phyloP scores from a whole-genome alignment of 2,888 invertebrate genomes.

The Acleris cristana region DNA sequence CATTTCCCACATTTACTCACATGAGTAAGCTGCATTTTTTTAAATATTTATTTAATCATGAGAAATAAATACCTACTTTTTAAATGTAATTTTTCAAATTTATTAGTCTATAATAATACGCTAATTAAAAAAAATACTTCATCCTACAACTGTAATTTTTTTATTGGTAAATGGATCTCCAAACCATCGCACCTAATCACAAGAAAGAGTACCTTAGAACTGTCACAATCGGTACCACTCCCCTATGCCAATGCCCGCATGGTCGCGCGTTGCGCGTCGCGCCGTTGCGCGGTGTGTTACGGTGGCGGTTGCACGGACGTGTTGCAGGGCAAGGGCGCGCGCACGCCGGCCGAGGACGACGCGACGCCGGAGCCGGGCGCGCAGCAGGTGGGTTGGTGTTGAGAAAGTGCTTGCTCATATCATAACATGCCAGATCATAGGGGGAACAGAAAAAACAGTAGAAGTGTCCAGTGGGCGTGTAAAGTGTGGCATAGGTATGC shows the following conservation, averaged over 20 bases:
- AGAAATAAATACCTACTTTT: no score
- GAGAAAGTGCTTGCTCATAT: neutral
- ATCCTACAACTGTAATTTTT: no score
- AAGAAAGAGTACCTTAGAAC: neutral
- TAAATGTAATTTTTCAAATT: no score
- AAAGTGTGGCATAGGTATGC: no score
- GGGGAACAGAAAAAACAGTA: no score
- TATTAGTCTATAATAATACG: no score
- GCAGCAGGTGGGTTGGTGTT: slow-evolving; percentile 56
- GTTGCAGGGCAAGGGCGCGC: slow-evolving; percentile 79
- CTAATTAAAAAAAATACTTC: no score
- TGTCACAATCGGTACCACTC: neutral
- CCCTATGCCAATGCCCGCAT: slow-evolving; percentile 38
- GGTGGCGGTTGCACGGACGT: slow-evolving; percentile 68
- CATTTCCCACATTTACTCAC: no score
- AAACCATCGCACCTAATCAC: slow-evolving; percentile 1
- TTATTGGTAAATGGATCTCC: slow-evolving; percentile 9
- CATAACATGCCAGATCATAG: neutral
- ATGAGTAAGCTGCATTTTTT: no score
- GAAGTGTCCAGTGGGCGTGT: no score
- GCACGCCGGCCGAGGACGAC: slow-evolving; percentile 66
- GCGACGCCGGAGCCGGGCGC: slow-evolving; percentile 53
- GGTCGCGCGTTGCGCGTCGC: slow-evolving; percentile 38
- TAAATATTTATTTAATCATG: no score
- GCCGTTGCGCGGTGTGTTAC: slow-evolving; percentile 52